Conservation (phyloP, 2,113 vertebrate species). For the Aphelocoma coerulescens region DNA sequence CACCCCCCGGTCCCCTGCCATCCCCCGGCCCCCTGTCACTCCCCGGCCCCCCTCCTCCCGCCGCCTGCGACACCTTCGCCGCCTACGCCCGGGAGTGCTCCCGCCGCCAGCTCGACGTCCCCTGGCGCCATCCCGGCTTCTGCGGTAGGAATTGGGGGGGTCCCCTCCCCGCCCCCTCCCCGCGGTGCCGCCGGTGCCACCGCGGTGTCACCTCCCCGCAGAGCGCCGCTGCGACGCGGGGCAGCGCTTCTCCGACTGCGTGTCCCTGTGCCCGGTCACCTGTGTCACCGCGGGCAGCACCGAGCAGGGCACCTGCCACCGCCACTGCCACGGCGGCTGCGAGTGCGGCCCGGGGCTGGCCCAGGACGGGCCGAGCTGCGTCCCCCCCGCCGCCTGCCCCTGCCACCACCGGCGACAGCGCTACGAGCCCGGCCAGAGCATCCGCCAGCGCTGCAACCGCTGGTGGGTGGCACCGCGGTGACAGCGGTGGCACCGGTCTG, state of each 20-base stretch:
- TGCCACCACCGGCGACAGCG: constrained; percentile 80
- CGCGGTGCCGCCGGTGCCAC: neutral
- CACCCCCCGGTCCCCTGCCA: neutral
- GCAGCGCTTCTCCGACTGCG: constrained; percentile 83
- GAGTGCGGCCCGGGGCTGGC: constrained; percentile 79
- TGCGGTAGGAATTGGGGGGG: constrained; percentile 72
- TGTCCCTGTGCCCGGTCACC: constrained; percentile 82
- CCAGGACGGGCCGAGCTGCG: constrained; percentile 71
- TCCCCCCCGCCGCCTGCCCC: constrained; percentile 76
- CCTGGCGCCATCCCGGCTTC: constrained; percentile 77
- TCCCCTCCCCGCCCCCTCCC: neutral
- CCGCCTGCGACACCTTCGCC: constrained; percentile 80
- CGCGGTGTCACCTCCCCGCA: neutral
- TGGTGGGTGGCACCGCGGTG: constrained; percentile 68
- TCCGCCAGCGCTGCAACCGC: constrained; percentile 83
- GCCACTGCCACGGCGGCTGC: constrained; percentile 86
- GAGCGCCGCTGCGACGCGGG: constrained; percentile 74
- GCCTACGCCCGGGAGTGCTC: constrained; percentile 83
- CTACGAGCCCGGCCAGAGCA: constrained; percentile 74
- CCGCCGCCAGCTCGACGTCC: constrained; percentile 60
- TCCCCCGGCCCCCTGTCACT: neutral
- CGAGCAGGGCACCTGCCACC: constrained; percentile 64
- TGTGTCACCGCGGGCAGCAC: constrained; percentile 67
- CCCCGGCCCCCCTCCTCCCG: neutral
- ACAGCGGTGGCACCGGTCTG: neutral